Evolutionary conservation across 1,140 invertebrate species (phyloP).

Genomic region (Bombyx mandarina): DNA sequence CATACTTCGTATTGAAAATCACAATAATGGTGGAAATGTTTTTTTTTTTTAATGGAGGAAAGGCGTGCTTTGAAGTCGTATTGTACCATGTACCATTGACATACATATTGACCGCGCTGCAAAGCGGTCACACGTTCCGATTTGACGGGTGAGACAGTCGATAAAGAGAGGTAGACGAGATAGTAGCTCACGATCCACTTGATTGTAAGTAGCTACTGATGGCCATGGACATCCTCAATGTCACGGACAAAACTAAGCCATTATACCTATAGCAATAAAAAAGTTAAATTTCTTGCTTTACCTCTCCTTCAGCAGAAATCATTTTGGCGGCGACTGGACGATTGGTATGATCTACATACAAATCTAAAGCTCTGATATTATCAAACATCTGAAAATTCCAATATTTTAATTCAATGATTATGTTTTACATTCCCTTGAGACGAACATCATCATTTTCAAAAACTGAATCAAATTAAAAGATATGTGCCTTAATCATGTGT

Average conservation of each 20-base stretch:
- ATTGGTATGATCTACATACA: constrained; percentile 75
- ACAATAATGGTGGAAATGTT: no score
- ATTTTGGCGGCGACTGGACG: constrained; percentile 80
- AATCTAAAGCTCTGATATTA: constrained; percentile 83
- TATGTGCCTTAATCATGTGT: constrained; percentile 87
- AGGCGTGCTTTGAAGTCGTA: no score
- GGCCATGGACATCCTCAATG: not conserved
- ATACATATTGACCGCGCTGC: no score
- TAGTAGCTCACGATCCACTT: no score
- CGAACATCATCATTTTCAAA: not conserved
- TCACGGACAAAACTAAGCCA: not conserved
- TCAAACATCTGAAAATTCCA: constrained; percentile 83
- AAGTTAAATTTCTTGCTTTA: constrained; percentile 27
- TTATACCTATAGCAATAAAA: not conserved
- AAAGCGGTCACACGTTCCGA: no score
- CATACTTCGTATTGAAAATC: no score
- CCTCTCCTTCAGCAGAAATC: constrained; percentile 88
- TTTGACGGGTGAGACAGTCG: no score
- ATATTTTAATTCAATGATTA: not conserved
- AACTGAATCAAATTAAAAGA: not conserved
- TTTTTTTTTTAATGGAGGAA: no score
- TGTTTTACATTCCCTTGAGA: not conserved
- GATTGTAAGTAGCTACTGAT: not conserved
- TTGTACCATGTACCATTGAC: no score
- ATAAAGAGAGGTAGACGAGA: no score